Percentiles rank a stretch among this genome's conserved stretches.
Evolutionary conservation across 2,797 vertebrate species (phyloP).

Genomic region (Ctenochaetus hawaiiensis): DNA sequence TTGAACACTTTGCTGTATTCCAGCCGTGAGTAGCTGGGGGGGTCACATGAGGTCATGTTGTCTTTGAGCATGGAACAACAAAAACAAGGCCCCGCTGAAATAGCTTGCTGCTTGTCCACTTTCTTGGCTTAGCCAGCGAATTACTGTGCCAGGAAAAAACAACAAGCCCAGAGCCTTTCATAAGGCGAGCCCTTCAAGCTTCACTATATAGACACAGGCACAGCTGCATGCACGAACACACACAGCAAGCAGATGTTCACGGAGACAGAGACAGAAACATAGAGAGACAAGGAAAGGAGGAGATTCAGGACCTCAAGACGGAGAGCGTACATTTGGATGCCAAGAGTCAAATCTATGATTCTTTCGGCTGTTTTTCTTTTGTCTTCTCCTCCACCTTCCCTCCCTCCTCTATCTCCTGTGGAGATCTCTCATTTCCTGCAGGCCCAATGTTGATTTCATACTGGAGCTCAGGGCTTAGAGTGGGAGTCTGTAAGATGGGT

Average conservation of each 20-base stretch:
- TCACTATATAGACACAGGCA: constrained; percentile 45
- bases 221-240: constrained; percentile 63
- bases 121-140: constrained; percentile 74
- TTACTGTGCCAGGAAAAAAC: constrained; percentile 78
- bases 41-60: constrained; percentile 78
- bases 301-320: constrained; percentile 49
- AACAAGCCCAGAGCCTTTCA: constrained; percentile 73
- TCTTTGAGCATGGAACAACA: constrained; percentile 78
- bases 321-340: constrained; percentile 55
- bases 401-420: constrained; percentile 78
- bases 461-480: constrained; percentile 77
- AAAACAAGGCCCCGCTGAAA: constrained; percentile 78
- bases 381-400: constrained; percentile 63
- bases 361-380: constrained; percentile 74
- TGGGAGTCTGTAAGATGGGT: constrained; percentile 72
- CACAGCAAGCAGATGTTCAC: constrained; percentile 62
- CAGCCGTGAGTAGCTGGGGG: constrained; percentile 39
- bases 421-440: constrained; percentile 86
- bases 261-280: constrained; percentile 36
- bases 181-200: constrained; percentile 53
- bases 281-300: constrained; percentile 31
- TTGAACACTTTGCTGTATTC: constrained; percentile 43
- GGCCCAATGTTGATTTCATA: constrained; percentile 83
- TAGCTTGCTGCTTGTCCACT: constrained; percentile 74
- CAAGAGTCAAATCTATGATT: constrained; percentile 68